Evolutionary conservation across 2,113 vertebrate genomes (phyloP), one percentile per base, ranked within the genome.

Genomic region (Xiphorhynchus elegans): DNA sequence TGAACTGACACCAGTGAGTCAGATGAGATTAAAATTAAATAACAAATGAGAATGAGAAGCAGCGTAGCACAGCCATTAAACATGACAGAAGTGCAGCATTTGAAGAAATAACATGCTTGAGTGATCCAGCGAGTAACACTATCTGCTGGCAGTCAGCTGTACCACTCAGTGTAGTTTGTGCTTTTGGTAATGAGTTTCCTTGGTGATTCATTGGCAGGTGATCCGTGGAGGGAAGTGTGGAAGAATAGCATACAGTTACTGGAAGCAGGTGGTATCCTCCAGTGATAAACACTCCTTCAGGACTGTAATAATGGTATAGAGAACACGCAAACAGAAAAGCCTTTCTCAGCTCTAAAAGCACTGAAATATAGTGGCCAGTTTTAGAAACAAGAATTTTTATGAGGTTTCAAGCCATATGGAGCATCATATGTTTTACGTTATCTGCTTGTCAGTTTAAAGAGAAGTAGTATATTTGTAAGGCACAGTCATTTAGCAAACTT

Each of bases 121-220:
- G 59, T 58, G 62, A 74, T 73, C 70, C 74, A 66, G 70, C 5
- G 2, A 79, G 70, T 93, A 89, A 79, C 62, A 46, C 49, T 89
- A 11, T 89, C 87, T 82, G 58, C 87, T 76, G 74, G 84, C 87
- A 79, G 73, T 77, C 89, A 94, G 84, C 89, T 87, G 69, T 55
- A n/a, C 58, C 1, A 0, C 56, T 78, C 84, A 49, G 18, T 6
- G 13, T 58, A 60, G 58, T 89, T 64, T 73, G 35, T 78, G 77
- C 74, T 76, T 84, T 62, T 63, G 69, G 78, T 69, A 93, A 55
- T 33, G 67, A 93, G 87, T 95, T 96, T 89, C 89, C 81, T 82
- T 93, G 87, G 91, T 93, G 84, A 96, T 91, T 94, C 58, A 39
- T 50, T 95, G 94, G 77, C 91, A 93, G 89, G 62, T 87, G 90